These are phyloP conservation scores for Zelostemma sp. DNA, from an alignment of 1,140 invertebrate genomes.

Conservation along the genomic window DNA sequence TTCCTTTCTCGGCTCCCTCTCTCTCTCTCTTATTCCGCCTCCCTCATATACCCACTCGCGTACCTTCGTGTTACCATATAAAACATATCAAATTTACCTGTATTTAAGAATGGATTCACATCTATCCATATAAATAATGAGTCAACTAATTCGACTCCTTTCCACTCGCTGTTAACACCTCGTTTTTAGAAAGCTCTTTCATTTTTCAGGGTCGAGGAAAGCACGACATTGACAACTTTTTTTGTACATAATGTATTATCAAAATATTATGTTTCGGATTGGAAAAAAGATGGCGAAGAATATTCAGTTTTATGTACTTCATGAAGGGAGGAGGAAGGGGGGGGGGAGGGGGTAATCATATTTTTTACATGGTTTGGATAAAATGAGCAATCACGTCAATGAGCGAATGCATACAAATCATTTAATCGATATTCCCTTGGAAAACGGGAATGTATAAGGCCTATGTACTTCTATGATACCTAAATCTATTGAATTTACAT, in stretches of 20 bases:
- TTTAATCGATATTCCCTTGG: neutral
- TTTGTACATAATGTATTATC: neutral
- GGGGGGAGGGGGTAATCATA: too few species aligned
- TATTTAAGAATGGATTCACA: neutral
- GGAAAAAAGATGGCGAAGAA: neutral
- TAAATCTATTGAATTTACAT: too few species aligned
- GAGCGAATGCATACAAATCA: neutral
- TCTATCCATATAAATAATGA: neutral
- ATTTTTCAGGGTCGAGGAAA: too few species aligned
- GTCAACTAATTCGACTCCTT: neutral
- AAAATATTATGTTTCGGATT: neutral
- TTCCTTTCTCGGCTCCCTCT: conserved; percentile 22
- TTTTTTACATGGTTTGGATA: too few species aligned
- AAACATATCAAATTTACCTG: conserved; percentile 30
- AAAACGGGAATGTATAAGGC: too few species aligned
- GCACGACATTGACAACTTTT: too few species aligned
- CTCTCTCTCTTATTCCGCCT: neutral
- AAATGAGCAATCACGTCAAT: neutral
- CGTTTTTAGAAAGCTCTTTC: too few species aligned
- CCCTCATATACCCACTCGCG: neutral
- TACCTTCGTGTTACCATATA: conserved; percentile 43
- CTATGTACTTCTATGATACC: too few species aligned
- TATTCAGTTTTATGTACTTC: neutral
- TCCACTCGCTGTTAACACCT: too few species aligned
- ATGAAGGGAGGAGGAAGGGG: too few species aligned